Base-by-base conservation (phyloP, 2,888 invertebrate species). In the Scaptomyza parva region DNA sequence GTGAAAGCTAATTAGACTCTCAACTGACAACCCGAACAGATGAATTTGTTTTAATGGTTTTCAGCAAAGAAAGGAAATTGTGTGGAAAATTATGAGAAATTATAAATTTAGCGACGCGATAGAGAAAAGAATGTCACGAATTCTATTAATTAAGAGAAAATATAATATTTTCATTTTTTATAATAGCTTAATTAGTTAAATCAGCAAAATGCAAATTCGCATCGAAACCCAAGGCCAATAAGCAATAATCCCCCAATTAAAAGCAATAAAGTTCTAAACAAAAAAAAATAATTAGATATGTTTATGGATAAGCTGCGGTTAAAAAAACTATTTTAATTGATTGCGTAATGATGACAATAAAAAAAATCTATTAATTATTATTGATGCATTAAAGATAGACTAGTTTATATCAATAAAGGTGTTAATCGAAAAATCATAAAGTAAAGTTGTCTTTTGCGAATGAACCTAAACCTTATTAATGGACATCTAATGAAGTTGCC, bases 1-100 rank as follows among this genome's bases (percentile, higher is more conserved):
- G 82, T 70, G 73, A 85, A 78, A 87, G 82, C 82, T 82, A 86
- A 82, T 82, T 82, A 82, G 78, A 64, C 61, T 69, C 67, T 69
- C 61, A 70, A 54, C 82, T 73, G 76, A 70, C 81, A 84, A 67
- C 40, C 45, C 44, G 44, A 67, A 76, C 55, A 67, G 72, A 78
- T 73, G 55, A 70, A 69, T 69, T 60, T 61, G 54, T 39, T 44
- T 69, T 64, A 30, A 57, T 33, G 50, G 28, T 6, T 40, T 17
- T n/a, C n/a, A n/a, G n/a, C n/a, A 12, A 24, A 24, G 28, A 20
- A 22, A 7, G n/a, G 9, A 41, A 44, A 55, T 22, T 28, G 8
- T n/a, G 18, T 18, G 37, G 14, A 47, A 43, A 44, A 44, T 57
- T 9, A 12, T 48, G 20, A 9, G 3, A 33, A 35, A 22, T 24